Conservation (phyloP, 2,797 vertebrate species). For the Decapterus maruadsi region DNA sequence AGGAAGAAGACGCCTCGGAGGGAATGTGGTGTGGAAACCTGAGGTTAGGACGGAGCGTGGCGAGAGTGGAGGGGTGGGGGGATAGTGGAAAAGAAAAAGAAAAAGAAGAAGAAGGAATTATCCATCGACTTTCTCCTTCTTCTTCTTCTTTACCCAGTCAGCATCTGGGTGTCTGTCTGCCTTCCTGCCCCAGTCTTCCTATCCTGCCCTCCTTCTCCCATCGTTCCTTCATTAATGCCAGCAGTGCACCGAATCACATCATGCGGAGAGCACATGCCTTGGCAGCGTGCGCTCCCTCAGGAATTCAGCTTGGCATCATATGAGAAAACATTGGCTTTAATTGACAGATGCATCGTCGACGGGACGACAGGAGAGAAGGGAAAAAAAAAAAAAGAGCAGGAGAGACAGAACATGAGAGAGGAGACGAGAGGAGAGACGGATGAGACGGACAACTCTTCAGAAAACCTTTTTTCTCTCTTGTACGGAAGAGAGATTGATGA, state of each 20-base stretch:
- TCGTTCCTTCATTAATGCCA: constrained; percentile 57
- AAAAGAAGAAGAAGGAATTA: background rate
- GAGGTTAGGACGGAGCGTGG: background rate
- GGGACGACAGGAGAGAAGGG: constrained; percentile 2
- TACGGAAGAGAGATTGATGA: background rate
- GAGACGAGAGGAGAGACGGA: background rate
- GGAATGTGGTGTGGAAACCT: constrained; percentile 46
- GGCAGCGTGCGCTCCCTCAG: constrained; percentile 50
- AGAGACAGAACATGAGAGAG: background rate
- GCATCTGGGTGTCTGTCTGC: constrained; percentile 45
- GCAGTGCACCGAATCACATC: constrained; percentile 53
- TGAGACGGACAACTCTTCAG: constrained; percentile 12
- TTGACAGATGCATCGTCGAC: constrained; percentile 53
- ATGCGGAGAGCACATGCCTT: constrained; percentile 69
- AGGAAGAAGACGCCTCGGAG: constrained; percentile 23
- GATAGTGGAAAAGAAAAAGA: constrained; percentile 25
- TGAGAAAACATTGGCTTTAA: constrained; percentile 62
- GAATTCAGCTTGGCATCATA: constrained; percentile 70
- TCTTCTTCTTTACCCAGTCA: constrained; percentile 8
- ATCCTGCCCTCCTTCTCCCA: constrained; percentile 11
- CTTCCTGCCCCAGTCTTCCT: constrained; percentile 46
- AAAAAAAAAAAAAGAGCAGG: constrained; percentile 16
- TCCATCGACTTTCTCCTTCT: background rate
- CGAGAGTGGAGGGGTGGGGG: background rate
- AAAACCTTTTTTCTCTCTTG: background rate